Evolutionary conservation across 2,113 vertebrate species (phyloP), one percentile per base, ranked within the genome.

Genomic region (Neodon shergylaensis): DNA sequence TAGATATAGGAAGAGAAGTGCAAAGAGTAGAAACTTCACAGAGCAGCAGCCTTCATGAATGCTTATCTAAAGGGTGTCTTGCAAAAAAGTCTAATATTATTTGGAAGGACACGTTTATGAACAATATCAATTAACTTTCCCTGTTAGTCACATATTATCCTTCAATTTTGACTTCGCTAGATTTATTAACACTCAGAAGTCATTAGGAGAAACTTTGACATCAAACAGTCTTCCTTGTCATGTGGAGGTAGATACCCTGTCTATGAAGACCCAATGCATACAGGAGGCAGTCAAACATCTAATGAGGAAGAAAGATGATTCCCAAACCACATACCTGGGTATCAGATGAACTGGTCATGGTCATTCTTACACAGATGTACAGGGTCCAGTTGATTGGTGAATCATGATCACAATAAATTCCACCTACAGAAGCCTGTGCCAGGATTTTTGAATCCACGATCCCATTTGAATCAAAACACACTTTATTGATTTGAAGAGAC

Each of bases 201-300:
- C 83, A 85, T 92, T 85, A 74, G 65, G 39, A 88, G 5, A 66
- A 44, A 33, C 49, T 66, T 85, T 66, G 47, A 94, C 90, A 52
- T 14, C 36, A 39, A 66, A 1, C 5, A 28, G 31, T 90, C 73
- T 87, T 83, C 36, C 39, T 74, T 90, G 54, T 95, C 74, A 21
- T 22, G 2, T 49, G 10, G 39, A 84, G 76, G 66, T 87, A 58
- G 65, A 44, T n/a, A 28, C 7, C 2, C 0, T 2, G 33, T n/a
- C 54, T 66, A 0, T 26, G 31, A 72, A 14, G 65, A 79, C 8
- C 42, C 28, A 22, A 39, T 36, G 10, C 42, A 8, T 61, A 16
- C 3, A 22, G 4, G 83, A 81, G 22, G n/a, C 33, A 42, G 58
- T 26, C 2, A 4, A 7, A 3, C n/a, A 17, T 28, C 42, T 19